Evolutionary conservation across 1,140 invertebrate genomes (phyloP), one percentile per base, ranked within the genome.

Genomic region (Berghia stephanieae): DNA sequence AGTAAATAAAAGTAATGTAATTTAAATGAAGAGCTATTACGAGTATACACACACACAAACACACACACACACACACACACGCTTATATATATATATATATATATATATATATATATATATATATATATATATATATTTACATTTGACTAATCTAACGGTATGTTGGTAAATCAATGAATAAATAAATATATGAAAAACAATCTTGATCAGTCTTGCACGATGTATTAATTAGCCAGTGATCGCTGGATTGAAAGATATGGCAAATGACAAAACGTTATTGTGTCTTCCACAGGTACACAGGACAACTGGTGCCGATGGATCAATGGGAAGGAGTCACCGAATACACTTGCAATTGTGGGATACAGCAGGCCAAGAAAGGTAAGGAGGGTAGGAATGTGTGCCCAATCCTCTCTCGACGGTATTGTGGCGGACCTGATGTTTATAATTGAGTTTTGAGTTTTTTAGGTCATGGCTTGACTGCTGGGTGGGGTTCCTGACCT

Each of bases 301-400:
- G 85, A 91, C 92, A 24, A 93, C 88, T 42, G 86, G 85, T 60
- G 70, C 83, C 16, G 90, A 91, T 82, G 90, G 90, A 3, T 71
- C 80, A 21, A 79, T 93, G 88, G 94, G 94, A 24, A 91, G 94
- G 81, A 94, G 93, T 82, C 94, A 97, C 85, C 91, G 96, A 83
- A 93, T 98, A 74, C 95, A 97, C 88, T 89, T 98, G 72, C 96
- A 98, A 89, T 90, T 98, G 49, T 98, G 96, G 96, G 97, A 98
- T 86, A 98, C 97, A 70, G 97, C 97, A 13, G 96, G 96, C 1
- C 96, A 98, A 90, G 96, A 92, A 83, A 88, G 92, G 91, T 91
- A 81, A 77, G 68, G n/a, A n/a, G n/a, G n/a, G n/a, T n/a, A n/a
- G n/a, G n/a, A n/a, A n/a, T n/a, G n/a, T n/a, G n/a, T n/a, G n/a